Evolutionary conservation across 2,113 vertebrate genomes (phyloP).

Genomic region (Pantherophis guttatus): DNA sequence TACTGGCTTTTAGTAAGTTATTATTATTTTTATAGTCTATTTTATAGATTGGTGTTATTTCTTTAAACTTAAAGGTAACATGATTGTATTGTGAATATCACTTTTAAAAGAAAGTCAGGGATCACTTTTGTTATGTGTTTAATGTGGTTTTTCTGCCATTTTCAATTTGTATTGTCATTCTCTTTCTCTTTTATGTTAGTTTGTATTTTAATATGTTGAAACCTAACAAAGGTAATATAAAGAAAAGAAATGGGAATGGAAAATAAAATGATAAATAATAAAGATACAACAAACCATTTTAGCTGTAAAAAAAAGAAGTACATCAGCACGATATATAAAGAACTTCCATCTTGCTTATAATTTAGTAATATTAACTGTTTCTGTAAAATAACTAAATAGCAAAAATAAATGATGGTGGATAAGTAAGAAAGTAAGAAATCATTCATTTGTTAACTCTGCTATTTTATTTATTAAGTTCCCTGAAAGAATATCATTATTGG

Average conservation of each 20-base stretch:
- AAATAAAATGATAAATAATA: not conserved
- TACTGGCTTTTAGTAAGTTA: no score
- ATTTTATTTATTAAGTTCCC: constrained; percentile 22
- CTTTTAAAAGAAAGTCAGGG: no score
- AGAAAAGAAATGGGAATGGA: not conserved
- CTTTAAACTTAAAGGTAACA: no score
- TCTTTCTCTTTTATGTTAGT: no score
- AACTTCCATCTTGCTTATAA: not conserved
- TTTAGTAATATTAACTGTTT: not conserved
- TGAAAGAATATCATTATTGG: constrained; percentile 19
- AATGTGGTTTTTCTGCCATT: no score
- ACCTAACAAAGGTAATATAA: no score
- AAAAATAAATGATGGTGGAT: not conserved
- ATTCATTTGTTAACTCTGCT: constrained; percentile 2
- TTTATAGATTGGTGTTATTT: no score
- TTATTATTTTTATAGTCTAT: no score
- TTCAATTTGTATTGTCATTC: no score
- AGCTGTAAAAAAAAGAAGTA: not conserved
- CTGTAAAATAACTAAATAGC: constrained; percentile 2
- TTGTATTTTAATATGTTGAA: no score
- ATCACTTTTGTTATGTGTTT: no score
- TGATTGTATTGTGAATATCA: no score
- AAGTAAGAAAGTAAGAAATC: constrained; percentile 21
- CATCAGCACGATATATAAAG: not conserved
- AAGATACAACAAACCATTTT: not conserved